Conservation (phyloP, 2,113 vertebrate species). For the Tangachromis dhanisi region DNA sequence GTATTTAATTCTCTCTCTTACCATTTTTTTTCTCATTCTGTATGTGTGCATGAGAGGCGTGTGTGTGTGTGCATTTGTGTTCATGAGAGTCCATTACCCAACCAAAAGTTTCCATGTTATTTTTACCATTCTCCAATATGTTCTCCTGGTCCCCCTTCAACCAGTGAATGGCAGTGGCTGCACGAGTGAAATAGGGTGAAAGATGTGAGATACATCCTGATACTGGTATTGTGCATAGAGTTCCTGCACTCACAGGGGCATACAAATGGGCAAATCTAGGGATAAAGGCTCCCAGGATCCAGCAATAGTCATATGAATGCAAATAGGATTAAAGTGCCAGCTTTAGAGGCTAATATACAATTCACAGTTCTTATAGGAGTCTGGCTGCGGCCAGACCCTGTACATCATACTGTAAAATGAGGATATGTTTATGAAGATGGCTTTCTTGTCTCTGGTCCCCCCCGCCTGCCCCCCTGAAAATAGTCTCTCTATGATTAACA, state of each 20-base stretch:
- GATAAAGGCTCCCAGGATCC: conserved; percentile 79
- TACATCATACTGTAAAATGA: conserved; percentile 51
- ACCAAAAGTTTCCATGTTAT: conserved; percentile 79
- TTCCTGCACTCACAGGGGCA: conserved; percentile 82
- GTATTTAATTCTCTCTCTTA: conserved; percentile 82
- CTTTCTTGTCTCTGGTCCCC: neutral
- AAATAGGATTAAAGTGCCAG: conserved; percentile 89
- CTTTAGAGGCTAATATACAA: conserved; percentile 86
- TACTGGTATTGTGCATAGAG: conserved; percentile 82
- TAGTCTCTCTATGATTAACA: conserved; percentile 42
- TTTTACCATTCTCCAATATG: conserved; percentile 83
- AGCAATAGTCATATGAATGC: conserved; percentile 87
- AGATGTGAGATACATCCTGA: conserved; percentile 87
- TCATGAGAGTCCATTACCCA: conserved; percentile 67
- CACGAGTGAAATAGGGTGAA: conserved; percentile 80
- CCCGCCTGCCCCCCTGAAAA: neutral
- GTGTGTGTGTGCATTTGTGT: neutral
- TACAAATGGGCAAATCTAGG: conserved; percentile 87
- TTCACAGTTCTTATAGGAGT: conserved; percentile 77
- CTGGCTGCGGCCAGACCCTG: conserved; percentile 66
- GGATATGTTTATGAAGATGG: conserved; percentile 55
- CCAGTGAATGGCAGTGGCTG: conserved; percentile 76
- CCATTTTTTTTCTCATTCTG: neutral
- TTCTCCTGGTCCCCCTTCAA: conserved; percentile 73
- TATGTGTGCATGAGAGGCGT: conserved; percentile 27